phyloP scores from a whole-genome alignment of 2,888 invertebrate species.

The Phymatocera aterrima region DNA sequence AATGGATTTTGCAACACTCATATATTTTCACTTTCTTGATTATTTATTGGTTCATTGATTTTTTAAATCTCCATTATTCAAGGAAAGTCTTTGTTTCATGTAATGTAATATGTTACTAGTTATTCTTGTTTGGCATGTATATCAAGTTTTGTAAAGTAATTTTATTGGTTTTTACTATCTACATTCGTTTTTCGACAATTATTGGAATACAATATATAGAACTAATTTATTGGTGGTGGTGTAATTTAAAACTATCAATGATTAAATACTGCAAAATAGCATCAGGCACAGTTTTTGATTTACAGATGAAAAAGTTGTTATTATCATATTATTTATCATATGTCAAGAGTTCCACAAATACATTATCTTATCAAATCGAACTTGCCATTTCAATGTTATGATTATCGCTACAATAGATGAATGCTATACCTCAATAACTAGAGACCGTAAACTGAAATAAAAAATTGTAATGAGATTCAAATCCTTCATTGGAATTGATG shows the following conservation, averaged over 20 bases:
- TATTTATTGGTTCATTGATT: conserved; percentile 14
- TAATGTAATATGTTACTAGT: conserved; percentile 44
- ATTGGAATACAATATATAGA: conserved; percentile 29
- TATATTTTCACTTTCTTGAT: conserved; percentile 36
- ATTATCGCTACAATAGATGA: not conserved
- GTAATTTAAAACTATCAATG: conserved; percentile 2
- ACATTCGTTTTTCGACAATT: not conserved
- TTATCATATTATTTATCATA: conserved; percentile 24
- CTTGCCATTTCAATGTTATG: not conserved
- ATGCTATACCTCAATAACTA: not conserved
- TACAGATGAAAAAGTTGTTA: conserved; percentile 20
- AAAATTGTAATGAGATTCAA: not conserved
- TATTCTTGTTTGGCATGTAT: conserved; percentile 46
- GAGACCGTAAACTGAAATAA: not conserved
- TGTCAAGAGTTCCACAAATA: not conserved
- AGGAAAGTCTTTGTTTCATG: conserved; percentile 26
- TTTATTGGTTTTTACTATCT: conserved; percentile 28
- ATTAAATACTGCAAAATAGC: conserved; percentile 13
- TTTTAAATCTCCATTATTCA: conserved; percentile 21
- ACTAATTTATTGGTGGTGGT: conserved; percentile 36
- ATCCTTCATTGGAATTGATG: not conserved
- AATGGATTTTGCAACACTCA: conserved; percentile 42
- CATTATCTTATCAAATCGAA: not conserved
- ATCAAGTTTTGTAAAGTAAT: conserved; percentile 40
- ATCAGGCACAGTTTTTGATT: not conserved